A percentile compares a stretch with the other conserved stretches of the same genome.
Conservation (phyloP, 1,140 invertebrate genomes). For the Zaprionus davidi region DNA sequence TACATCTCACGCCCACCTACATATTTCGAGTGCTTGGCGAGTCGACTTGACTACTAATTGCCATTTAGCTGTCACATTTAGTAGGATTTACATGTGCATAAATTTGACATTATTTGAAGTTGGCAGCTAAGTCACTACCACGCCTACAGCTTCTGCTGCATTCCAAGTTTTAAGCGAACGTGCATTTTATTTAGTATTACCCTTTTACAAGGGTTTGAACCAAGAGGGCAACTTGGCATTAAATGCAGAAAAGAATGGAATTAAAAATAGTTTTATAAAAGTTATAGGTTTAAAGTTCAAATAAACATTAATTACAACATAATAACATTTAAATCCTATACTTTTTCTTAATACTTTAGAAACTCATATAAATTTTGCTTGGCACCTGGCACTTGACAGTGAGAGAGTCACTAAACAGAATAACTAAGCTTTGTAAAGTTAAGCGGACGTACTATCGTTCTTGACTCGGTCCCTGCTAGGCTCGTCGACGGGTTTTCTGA, state of each 20-base stretch:
- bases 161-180: constrained; percentile 24
- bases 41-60: constrained; percentile 69
- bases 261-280: background rate
- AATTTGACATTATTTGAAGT: constrained; percentile 68
- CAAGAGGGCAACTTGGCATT: constrained; percentile 57
- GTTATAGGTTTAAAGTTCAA: constrained; percentile 16
- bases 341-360: constrained; percentile 54
- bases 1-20: constrained; percentile 17
- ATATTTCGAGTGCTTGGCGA: constrained; percentile 21
- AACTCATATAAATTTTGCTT: constrained; percentile 71
- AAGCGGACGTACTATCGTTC: constrained; percentile 3
- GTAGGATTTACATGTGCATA: constrained; percentile 76
- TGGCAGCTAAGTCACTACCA: constrained; percentile 29
- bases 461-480: constrained; percentile 32
- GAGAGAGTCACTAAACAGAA: constrained; percentile 9
- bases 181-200: constrained; percentile 76
- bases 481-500: constrained; percentile 37
- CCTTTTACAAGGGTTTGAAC: constrained; percentile 50
- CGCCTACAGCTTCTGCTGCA: constrained; percentile 1
- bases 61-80: constrained; percentile 77
- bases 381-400: constrained; percentile 65
- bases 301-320: constrained; percentile 78
- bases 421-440: background rate
- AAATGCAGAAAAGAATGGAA: constrained; percentile 58
- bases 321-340: constrained; percentile 77